These are phyloP conservation scores for Helarctos malayanus DNA, from an alignment of 2,797 vertebrate species.

Conservation along the genomic window DNA sequence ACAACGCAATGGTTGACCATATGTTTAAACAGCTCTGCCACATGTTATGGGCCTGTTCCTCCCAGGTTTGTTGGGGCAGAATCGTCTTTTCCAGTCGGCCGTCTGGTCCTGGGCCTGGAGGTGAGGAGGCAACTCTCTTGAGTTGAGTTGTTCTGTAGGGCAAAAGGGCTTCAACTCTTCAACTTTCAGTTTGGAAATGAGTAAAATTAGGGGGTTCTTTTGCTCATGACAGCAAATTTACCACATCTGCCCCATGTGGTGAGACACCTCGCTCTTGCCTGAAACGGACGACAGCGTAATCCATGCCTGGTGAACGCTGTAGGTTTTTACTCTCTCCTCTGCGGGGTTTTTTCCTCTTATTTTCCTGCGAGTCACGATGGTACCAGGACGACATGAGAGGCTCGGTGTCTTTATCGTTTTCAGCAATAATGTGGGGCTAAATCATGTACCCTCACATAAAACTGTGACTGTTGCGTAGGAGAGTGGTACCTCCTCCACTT, in stretches of 20 bases:
- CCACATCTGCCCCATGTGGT: constrained; percentile 33
- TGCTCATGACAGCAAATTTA: constrained; percentile 34
- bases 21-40: accelerated
- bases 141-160: constrained; percentile 72
- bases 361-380: neutral
- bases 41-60: accelerated
- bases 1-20: accelerated
- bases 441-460: neutral
- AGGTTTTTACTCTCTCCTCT: neutral
- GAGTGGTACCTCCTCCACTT: neutral
- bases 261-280: neutral
- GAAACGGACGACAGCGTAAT: neutral
- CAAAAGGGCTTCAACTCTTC: constrained; percentile 85
- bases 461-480: neutral
- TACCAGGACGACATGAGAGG: neutral
- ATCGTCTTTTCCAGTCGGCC: neutral
- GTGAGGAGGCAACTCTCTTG: neutral
- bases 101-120: neutral
- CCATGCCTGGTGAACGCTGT: too few relatives aligned
- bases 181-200: constrained; percentile 79
- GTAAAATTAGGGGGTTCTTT: constrained; percentile 59
- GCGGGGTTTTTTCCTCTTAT: neutral
- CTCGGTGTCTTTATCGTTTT: too few relatives aligned
- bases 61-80: neutral
- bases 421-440: neutral